Evolutionary conservation across 2,113 vertebrate species (phyloP), one percentile per base, ranked within the genome.

Genomic region (Zosterops hypoxanthus): DNA sequence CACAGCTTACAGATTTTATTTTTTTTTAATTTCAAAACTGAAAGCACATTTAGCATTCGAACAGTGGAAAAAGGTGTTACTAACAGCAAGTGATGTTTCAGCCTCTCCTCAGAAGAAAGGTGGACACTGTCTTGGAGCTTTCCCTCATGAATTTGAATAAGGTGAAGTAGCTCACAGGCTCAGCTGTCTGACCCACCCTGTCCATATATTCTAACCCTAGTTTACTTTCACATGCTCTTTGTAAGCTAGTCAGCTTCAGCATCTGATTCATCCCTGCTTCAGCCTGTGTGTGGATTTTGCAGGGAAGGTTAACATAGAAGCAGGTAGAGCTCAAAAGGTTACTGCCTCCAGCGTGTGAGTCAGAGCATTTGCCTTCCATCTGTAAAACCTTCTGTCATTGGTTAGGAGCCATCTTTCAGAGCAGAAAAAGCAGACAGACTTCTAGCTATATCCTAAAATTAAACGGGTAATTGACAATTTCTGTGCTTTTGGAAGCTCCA

Each of bases 71-170:
- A 82, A 42, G 33, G 33, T 7, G 6, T 25, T 24, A 71, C 12
- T n/a, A 57, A 90, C 14, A 56, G 31, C 22, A 82, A 71, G 46
- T 3, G 8, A 25, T 31, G 14, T 36, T 76, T 42, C 66, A 82
- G 59, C 42, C 34, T 41, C 70, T 55, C 29, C 44, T 18, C 23
- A 42, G 33, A 53, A 63, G 26, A 21, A 34, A 61, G 50, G 28
- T 0, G 4, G 34, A 61, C 23, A 6, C 13, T 39, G 29, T 9
- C 36, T 33, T 73, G 33, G 52, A 83, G 39, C 55, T 72, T 24
- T 4, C 3, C 47, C 25, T 82, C 2, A 0, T 11, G 15, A 78
- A 63, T 0, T 36, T 28, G 26, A 79, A 3, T 29, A 42, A 91
- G 50, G 19, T 44, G 36, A 16, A 57, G 36, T 2, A 5, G 64